Evolutionary conservation across 1,140 invertebrate species (phyloP).

Genomic region (Ips typographus): DNA sequence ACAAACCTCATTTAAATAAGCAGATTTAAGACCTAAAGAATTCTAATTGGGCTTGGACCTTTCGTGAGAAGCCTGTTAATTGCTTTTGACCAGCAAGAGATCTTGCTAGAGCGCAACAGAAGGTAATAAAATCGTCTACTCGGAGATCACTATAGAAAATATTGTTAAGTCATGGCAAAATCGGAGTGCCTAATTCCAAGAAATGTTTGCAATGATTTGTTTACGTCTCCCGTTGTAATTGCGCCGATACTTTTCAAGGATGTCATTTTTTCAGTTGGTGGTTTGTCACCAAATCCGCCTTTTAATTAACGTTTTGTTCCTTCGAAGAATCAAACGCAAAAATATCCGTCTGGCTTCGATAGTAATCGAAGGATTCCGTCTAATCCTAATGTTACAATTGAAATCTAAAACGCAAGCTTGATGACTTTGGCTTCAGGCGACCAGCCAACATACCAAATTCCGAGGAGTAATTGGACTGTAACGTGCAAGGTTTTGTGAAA

Average conservation of each 20-base stretch:
- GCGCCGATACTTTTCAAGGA: background rate
- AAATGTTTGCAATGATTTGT: background rate
- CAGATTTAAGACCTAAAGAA: too few species aligned
- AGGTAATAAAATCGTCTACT: too few species aligned
- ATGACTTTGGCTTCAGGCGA: conserved; percentile 3
- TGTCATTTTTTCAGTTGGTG: background rate
- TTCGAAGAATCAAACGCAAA: too few species aligned
- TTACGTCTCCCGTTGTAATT: background rate
- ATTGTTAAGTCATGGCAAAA: background rate
- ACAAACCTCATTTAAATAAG: too few species aligned
- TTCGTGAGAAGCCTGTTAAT: too few species aligned
- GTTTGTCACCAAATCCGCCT: background rate
- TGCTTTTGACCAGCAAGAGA: too few species aligned
- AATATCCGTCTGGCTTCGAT: too few species aligned
- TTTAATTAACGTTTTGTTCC: background rate
- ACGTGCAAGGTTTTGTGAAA: background rate
- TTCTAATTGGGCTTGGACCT: too few species aligned
- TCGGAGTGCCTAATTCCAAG: background rate
- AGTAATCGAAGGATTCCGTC: too few species aligned
- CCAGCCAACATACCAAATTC: background rate
- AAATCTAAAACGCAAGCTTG: background rate
- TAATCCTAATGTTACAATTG: too few species aligned
- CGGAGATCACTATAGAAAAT: background rate
- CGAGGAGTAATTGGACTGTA: background rate
- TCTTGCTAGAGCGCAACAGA: too few species aligned